Percentiles rank a stretch among this genome's conserved stretches.
phyloP scores from a whole-genome alignment of 2,888 invertebrate genomes.

The Nysson spinosus region DNA sequence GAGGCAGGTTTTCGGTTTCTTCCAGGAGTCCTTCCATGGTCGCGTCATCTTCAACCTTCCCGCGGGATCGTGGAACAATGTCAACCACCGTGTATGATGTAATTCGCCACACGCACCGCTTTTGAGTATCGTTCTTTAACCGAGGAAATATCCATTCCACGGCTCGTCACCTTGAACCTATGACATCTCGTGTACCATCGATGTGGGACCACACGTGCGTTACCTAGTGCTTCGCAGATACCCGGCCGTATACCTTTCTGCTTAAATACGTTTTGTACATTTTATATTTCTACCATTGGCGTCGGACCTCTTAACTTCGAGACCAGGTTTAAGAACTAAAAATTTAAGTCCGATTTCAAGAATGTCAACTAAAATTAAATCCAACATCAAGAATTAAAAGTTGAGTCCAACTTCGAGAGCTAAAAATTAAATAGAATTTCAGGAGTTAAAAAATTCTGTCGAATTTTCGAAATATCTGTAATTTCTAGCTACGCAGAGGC shows the following conservation, averaged over 20 bases:
- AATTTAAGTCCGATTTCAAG: no score
- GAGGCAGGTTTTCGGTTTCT: constrained; percentile 43
- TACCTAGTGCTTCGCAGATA: not conserved
- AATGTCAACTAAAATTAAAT: no score
- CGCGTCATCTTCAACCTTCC: constrained; percentile 23
- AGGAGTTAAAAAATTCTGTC: no score
- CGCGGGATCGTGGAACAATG: constrained; percentile 44
- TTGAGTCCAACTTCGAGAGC: no score
- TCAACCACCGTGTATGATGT: constrained; percentile 35
- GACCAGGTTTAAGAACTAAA: no score
- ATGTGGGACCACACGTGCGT: not conserved
- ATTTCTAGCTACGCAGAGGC: no score
- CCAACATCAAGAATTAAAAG: no score
- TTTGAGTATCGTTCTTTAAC: not conserved
- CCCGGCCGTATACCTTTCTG: not conserved
- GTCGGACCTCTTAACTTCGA: no score
- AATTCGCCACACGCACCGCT: constrained; percentile 35
- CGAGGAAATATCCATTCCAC: constrained; percentile 5
- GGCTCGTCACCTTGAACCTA: constrained; percentile 47
- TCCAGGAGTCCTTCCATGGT: constrained; percentile 24
- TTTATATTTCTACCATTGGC: no score
- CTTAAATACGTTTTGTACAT: not conserved
- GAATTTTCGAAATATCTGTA: no score
- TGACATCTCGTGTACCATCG: constrained; percentile 9
- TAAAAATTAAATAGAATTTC: no score